Percentiles rank a stretch among this genome's conserved stretches.
Conservation (phyloP, 2,113 vertebrate species). For the Python bivittatus region DNA sequence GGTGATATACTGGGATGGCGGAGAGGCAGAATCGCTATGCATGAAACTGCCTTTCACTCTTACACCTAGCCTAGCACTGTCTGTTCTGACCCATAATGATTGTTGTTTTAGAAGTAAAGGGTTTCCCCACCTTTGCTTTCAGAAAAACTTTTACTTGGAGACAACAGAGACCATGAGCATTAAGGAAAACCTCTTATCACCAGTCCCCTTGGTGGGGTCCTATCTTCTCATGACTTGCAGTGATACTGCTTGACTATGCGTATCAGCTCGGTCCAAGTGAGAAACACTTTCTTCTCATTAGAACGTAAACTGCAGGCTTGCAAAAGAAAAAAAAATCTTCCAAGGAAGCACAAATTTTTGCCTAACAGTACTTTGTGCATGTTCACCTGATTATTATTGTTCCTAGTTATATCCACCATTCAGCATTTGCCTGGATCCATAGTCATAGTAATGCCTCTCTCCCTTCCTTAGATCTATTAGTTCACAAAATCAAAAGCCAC, state of each 20-base stretch:
- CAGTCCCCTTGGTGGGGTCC: background rate
- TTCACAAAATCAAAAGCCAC: conserved; percentile 33
- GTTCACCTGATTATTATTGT: conserved; percentile 61
- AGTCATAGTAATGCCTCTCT: conserved; percentile 10
- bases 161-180: background rate
- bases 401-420: conserved; percentile 41
- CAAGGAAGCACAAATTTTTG: conserved; percentile 68
- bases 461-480: conserved; percentile 23
- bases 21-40: background rate
- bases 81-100: background rate
- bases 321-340: conserved; percentile 49
- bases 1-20: background rate
- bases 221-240: background rate
- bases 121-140: background rate
- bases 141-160: background rate
- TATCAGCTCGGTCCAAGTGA: conserved; percentile 43
- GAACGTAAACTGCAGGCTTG: background rate
- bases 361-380: conserved; percentile 50
- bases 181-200: too few relatives aligned
- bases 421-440: conserved; percentile 36
- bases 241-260: conserved; percentile 33
- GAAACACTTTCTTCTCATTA: conserved; percentile 51
- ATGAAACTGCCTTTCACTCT: background rate
- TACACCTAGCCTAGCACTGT: too few relatives aligned
- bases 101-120: background rate